Conservation (phyloP, 2,888 invertebrate species). For the Trilocha varians region DNA sequence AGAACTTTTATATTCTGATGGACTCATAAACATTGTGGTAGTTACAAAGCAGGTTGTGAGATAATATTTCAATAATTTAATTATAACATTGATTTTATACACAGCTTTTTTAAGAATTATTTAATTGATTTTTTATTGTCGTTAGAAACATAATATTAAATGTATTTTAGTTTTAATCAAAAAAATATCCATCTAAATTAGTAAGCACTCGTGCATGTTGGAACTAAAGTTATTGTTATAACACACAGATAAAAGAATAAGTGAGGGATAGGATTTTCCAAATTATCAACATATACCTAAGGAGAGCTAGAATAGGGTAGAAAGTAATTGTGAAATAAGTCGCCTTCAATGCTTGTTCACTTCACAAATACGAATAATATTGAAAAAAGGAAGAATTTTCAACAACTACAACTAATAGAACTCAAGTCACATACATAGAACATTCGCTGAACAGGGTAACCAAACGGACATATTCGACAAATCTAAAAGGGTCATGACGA, state of each 20-base stretch:
- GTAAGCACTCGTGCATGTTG: not conserved
- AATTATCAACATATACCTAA: slow-evolving; percentile 24
- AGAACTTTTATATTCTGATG: not conserved
- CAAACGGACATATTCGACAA: slow-evolving; percentile 12
- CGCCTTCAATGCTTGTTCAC: slow-evolving; percentile 50
- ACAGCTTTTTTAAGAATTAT: slow-evolving; percentile 3
- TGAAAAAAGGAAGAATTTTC: slow-evolving; percentile 16
- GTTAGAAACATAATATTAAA: not conserved
- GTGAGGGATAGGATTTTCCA: slow-evolving; percentile 8
- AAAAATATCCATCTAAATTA: not conserved
- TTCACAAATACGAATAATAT: slow-evolving; percentile 17
- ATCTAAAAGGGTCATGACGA: slow-evolving; percentile 47
- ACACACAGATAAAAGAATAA: not conserved
- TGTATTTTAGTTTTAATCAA: not conserved
- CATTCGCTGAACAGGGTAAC: not conserved
- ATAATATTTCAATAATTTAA: not conserved
- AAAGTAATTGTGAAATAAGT: slow-evolving; percentile 43
- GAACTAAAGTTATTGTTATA: not conserved
- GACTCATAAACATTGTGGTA: slow-evolving; percentile 8
- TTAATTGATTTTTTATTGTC: not conserved
- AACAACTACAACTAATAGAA: slow-evolving; percentile 24
- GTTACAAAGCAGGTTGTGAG: slow-evolving; percentile 10
- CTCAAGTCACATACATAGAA: not conserved
- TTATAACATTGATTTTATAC: not conserved
- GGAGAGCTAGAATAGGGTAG: slow-evolving; percentile 9